phyloP scores from a whole-genome alignment of 2,797 vertebrate genomes.

The Pipistrellus nathusii region DNA sequence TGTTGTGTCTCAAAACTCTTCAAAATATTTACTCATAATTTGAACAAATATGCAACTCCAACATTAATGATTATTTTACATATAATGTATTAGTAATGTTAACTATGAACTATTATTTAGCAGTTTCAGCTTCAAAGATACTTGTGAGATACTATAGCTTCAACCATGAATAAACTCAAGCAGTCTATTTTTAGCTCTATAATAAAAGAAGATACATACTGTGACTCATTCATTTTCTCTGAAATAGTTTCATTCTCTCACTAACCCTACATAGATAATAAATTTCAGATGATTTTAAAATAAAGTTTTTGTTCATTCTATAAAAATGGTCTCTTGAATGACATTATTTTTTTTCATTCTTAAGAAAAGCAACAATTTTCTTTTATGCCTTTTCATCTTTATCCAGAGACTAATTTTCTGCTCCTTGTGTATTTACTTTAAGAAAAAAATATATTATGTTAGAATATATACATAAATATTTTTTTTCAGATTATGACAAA shows the following conservation, averaged over 20 bases:
- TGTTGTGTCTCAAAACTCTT: neutral
- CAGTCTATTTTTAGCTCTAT: neutral
- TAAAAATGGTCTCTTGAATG: constrained; percentile 26
- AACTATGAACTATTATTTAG: neutral
- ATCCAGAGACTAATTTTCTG: neutral
- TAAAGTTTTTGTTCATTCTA: constrained; percentile 31
- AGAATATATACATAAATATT: too few species aligned
- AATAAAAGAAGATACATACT: neutral
- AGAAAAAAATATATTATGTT: neutral
- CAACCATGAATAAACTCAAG: neutral
- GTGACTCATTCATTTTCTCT: constrained; percentile 41
- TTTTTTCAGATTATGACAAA: neutral
- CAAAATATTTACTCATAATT: constrained; percentile 5
- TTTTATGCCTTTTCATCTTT: constrained; percentile 43
- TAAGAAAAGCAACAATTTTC: constrained; percentile 39
- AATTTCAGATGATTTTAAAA: constrained; percentile 56
- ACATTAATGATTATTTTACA: neutral
- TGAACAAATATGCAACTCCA: neutral
- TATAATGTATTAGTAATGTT: neutral
- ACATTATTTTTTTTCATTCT: constrained; percentile 4
- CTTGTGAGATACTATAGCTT: neutral
- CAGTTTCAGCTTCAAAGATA: neutral
- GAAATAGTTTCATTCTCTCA: constrained; percentile 34
- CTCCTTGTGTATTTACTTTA: neutral
- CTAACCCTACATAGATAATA: neutral